Evolutionary conservation across 2,113 vertebrate genomes (phyloP), one percentile per base, ranked within the genome.

Genomic region (Potamarius usumacintae): DNA sequence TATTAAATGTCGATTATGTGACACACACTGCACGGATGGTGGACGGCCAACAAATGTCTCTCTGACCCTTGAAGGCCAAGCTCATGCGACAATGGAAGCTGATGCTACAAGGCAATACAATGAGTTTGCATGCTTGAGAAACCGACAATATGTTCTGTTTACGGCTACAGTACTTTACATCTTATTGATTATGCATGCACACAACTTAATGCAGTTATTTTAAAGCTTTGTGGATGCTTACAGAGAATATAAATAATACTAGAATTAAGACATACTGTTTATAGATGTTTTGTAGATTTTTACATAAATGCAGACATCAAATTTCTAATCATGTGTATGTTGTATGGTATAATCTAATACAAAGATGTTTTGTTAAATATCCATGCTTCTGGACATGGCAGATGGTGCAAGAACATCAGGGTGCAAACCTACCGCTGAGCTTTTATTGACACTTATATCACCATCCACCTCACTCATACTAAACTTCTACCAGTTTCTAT

Each of bases 1-100:
- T 92, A 95, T 95, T 95, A 95, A 95, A 95, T 95, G 95, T 94
- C 93, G 94, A 95, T 95, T 95, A 95, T 93, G 94, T 93, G 93
- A 93, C 93, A 89, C 93, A 92, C 94, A 95, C 93, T 93, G 95
- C 94, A 95, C 91, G 93, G 88, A 92, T 92, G 91, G 92, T 85
- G 91, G 89, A 87, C 84, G 84, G 88, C 88, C 92, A 92, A 95
- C 94, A 94, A 91, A 94, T 95, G 92, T 94, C 93, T 94, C 90
- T 89, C 65, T 94, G 95, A 95, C 94, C 94, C 91, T 82, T 60
- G 87, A 94, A 95, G 94, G 94, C 94, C 94, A 93, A 92, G 91
- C 94, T 95, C 91, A 94, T 93, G 89, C 90, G 89, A 80, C 22
- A 83, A 88, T 30, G 57, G 76, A 55, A 83, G 10, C 34, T 89